Conservation (phyloP, 2,888 invertebrate species). For the Drosophila anomelani region DNA sequence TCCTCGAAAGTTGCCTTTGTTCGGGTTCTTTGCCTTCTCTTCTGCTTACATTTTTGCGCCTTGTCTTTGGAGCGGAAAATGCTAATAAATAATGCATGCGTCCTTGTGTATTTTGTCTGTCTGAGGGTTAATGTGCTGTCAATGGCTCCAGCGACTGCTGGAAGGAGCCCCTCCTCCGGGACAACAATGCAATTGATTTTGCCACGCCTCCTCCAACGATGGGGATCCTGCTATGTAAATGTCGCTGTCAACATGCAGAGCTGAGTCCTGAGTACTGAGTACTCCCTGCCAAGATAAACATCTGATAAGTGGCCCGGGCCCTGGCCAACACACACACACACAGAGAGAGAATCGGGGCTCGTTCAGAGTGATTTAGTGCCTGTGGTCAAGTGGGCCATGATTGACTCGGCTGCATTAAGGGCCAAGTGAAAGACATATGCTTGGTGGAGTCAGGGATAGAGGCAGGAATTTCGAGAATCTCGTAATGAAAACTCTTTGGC, state of each 20-base stretch:
- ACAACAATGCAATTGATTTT: constrained; percentile 74
- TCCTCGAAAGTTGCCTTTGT: constrained; percentile 42
- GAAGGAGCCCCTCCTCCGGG: constrained; percentile 5
- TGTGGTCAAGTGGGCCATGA: constrained; percentile 76
- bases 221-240: constrained; percentile 64
- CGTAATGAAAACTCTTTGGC: constrained; percentile 19
- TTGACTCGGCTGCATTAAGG: constrained; percentile 59
- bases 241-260: constrained; percentile 66
- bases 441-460: not conserved
- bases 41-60: constrained; percentile 7
- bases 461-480: constrained; percentile 30
- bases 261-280: constrained; percentile 47
- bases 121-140: constrained; percentile 70
- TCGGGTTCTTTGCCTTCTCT: constrained; percentile 16
- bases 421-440: constrained; percentile 56
- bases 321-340: constrained; percentile 18
- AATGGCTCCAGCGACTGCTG: constrained; percentile 39
- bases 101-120: constrained; percentile 65
- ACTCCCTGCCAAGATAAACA: constrained; percentile 68
- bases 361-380: constrained; percentile 75
- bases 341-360: constrained; percentile 36
- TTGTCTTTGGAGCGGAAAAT: constrained; percentile 56
- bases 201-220: constrained; percentile 54
- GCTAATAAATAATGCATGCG: constrained; percentile 76
- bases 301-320: constrained; percentile 66